Evolutionary conservation across 2,888 invertebrate genomes (phyloP).

Genomic region (Drosophila kokeensis): DNA sequence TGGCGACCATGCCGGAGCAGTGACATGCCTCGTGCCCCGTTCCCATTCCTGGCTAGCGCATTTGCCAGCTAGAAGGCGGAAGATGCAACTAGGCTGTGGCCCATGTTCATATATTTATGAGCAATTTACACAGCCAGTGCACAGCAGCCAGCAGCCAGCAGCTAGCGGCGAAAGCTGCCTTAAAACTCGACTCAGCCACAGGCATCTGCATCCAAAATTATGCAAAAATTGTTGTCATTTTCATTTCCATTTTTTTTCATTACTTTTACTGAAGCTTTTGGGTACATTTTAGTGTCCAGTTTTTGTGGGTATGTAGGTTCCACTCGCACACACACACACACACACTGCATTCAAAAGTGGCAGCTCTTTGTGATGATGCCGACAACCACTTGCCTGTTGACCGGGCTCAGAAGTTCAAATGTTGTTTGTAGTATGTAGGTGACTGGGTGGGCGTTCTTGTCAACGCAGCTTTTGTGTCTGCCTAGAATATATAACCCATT

Average conservation of each 20-base stretch:
- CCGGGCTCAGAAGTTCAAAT: slow-evolving; percentile 64
- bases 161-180: slow-evolving; percentile 22
- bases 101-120: slow-evolving; percentile 78
- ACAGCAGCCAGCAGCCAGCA: slow-evolving; percentile 32
- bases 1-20: slow-evolving; percentile 44
- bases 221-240: slow-evolving; percentile 63
- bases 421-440: slow-evolving; percentile 55
- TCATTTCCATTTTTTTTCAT: slow-evolving; percentile 18
- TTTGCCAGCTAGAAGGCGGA: slow-evolving; percentile 15
- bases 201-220: slow-evolving; percentile 71
- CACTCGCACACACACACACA: slow-evolving; percentile 33
- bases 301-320: slow-evolving; percentile 39
- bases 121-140: slow-evolving; percentile 76
- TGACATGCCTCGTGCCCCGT: slow-evolving; percentile 44
- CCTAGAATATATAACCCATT: slow-evolving; percentile 79
- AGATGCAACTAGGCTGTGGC: slow-evolving; percentile 60
- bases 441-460: slow-evolving; percentile 60
- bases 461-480: slow-evolving; percentile 78
- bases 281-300: slow-evolving; percentile 34
- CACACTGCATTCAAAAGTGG: slow-evolving; percentile 54
- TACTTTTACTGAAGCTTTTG: slow-evolving; percentile 36
- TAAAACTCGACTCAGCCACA: slow-evolving; percentile 46
- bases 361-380: slow-evolving; percentile 63
- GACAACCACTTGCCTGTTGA: slow-evolving; percentile 42
- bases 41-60: slow-evolving; percentile 6